A percentile compares a stretch with the other conserved stretches of the same genome.
These are phyloP conservation scores for Pantherophis alleghaniensis DNA, from an alignment of 2,797 vertebrate genomes.

Conservation along the genomic window DNA sequence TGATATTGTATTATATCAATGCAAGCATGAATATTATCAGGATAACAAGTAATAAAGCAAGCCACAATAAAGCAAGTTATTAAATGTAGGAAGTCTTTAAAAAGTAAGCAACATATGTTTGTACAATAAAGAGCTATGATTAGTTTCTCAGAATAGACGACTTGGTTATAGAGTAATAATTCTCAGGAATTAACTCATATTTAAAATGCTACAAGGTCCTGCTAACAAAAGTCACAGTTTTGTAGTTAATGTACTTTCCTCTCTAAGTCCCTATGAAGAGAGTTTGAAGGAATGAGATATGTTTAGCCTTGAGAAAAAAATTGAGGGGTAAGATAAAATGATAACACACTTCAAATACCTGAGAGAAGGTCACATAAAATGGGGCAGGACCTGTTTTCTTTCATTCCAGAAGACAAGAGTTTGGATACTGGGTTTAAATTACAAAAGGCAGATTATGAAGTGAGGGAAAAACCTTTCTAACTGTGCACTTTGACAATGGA, in stretches of 20 bases:
- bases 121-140: not conserved
- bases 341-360: not conserved
- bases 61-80: not conserved
- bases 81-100: not conserved
- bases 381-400: not conserved
- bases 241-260: not conserved
- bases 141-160: not conserved
- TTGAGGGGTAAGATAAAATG: not conserved
- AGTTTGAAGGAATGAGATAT: not conserved
- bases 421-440: not conserved
- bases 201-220: not conserved
- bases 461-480: not conserved
- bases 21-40: not conserved
- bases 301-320: not conserved
- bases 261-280: not conserved
- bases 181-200: not conserved
- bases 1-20: not conserved
- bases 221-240: not conserved
- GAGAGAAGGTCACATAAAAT: not conserved
- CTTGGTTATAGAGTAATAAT: not conserved
- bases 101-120: not conserved
- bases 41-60: not conserved
- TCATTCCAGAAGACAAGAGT: not conserved
- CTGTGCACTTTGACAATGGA: not conserved
- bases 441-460: not conserved